Evolutionary conservation across 2,113 vertebrate genomes (phyloP).

Genomic region (Telmatochromis brichardi): DNA sequence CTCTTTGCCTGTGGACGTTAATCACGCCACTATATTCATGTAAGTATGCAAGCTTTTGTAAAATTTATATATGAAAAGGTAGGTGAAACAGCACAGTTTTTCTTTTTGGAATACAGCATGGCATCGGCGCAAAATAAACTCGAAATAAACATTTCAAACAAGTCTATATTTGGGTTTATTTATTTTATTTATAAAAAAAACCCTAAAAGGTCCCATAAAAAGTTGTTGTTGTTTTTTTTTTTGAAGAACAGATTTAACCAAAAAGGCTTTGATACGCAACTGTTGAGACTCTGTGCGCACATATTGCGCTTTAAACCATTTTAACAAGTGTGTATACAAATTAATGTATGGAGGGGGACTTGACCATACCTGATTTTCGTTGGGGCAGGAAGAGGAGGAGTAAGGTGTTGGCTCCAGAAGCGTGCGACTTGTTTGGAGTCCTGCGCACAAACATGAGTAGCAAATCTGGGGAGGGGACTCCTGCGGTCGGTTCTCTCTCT

Average conservation of each 20-base stretch:
- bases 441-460: conserved; percentile 9
- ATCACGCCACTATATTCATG: not conserved
- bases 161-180: not conserved
- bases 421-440: conserved; percentile 14
- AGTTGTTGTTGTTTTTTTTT: not conserved
- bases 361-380: not conserved
- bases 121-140: not conserved
- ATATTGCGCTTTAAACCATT: not conserved
- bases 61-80: not conserved
- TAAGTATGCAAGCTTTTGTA: not conserved
- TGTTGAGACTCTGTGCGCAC: not conserved
- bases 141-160: not conserved
- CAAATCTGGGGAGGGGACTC: conserved; percentile 36
- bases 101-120: not conserved
- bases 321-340: not conserved
- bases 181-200: not conserved
- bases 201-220: not conserved
- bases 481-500: not conserved
- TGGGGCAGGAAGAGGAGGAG: not conserved
- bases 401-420: not conserved
- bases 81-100: not conserved
- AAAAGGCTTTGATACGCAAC: not conserved
- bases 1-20: not conserved
- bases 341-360: not conserved
- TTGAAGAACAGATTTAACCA: not conserved